A percentile compares a stretch with the other conserved stretches of the same genome.
Evolutionary conservation across 2,888 invertebrate genomes (phyloP).

Genomic region (Amblyjoppa proteus): DNA sequence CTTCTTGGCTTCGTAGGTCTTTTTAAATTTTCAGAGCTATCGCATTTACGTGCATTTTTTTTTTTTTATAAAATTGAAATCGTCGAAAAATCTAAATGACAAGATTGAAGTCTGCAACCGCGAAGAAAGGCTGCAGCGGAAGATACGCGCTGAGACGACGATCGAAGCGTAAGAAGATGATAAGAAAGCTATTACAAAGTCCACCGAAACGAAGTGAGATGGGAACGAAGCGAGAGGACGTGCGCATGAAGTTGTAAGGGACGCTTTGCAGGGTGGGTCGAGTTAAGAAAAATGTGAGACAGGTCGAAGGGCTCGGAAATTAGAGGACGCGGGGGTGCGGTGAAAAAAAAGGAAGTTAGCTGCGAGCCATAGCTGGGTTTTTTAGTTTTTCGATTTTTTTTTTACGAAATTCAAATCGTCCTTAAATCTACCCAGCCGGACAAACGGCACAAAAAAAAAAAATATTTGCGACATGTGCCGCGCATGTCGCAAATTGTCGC

Average conservation of each 20-base stretch:
- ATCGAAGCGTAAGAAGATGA: background rate
- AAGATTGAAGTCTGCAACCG: background rate
- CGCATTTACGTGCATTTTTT: no score
- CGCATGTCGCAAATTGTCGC: no score
- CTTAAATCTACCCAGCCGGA: no score
- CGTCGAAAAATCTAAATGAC: background rate
- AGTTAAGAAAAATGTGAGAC: constrained; percentile 44
- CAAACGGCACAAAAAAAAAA: no score
- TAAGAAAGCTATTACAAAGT: constrained; percentile 48
- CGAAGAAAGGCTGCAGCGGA: constrained; percentile 36
- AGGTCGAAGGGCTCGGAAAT: constrained; percentile 56
- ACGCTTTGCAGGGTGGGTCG: constrained; percentile 54
- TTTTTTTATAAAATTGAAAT: no score
- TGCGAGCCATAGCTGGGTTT: background rate
- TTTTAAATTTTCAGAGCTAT: no score
- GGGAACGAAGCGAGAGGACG: constrained; percentile 49
- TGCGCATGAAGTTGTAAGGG: constrained; percentile 50
- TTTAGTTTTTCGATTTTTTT: background rate
- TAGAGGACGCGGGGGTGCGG: background rate
- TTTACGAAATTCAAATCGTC: no score
- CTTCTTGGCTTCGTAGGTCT: no score
- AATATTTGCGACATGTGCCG: no score
- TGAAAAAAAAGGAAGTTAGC: no score
- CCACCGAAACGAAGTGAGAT: constrained; percentile 23
- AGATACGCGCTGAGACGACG: constrained; percentile 23